Base-by-base conservation (phyloP, 2,113 vertebrate genomes). In the Syngnathoides biaculeatus region DNA sequence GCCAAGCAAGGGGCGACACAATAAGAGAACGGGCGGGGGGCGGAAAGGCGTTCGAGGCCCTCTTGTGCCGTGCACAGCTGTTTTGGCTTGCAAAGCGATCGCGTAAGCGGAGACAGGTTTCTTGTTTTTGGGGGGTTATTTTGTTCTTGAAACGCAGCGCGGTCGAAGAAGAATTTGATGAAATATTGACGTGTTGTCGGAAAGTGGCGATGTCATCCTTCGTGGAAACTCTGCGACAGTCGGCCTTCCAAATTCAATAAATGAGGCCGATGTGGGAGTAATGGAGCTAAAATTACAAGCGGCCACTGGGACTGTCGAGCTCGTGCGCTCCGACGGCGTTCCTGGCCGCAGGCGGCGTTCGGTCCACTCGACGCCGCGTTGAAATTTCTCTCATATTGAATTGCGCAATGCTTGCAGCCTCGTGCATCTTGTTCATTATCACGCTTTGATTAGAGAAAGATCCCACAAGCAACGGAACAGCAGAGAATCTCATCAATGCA, bases 51-150 rank as follows among this genome's bases (percentile, higher is more conserved):
- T 72, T 62, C 8, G 22, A 78, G 89, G 86, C 91, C 82, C 91
- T 86, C 91, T 89, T 61, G 74, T 85, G 70, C 65, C 79, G 77
- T 82, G 85, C 58, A 92, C 92, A 89, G 85, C 90, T 94, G 79
- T 93, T 94, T 93, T 92, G 71, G 75, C 85, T 78, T 85, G 84
- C 89, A 81, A 91, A 93, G 92, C 90, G 86, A 91, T 89, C 90
- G 84, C 87, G 83, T 92, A 92, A 89, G 84, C 38, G 14, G 78
- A 89, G 90, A 84, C 67, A 83, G 87, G 82, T 84, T n/a, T n/a
- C n/a, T n/a, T n/a, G n/a, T 15, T 45, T 74, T 75, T 68, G 81
- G 59, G 38, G 12, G 15, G 30, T 2, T 2, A 5, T 35, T 35
- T 2, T 35, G 2, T 35, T 35, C 5, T 35, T 3, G 30, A 35